These are phyloP conservation scores for Tortrix viridana DNA, from an alignment of 2,888 invertebrate genomes.

Conservation along the genomic window DNA sequence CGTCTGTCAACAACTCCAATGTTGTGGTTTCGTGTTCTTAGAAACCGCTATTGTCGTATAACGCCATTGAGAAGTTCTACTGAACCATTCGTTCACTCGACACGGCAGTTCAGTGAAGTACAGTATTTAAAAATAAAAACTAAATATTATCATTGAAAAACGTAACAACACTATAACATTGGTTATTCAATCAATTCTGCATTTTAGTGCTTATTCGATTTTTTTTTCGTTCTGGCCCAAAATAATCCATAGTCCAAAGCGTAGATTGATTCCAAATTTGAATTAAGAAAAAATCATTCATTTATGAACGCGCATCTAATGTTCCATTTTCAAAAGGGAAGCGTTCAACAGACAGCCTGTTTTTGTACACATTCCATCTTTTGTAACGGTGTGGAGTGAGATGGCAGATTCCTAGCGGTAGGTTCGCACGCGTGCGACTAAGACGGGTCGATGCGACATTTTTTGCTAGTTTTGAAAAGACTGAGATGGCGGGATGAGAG, in stretches of 20 bases:
- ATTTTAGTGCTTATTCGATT: too few species aligned
- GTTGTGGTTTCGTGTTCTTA: background rate
- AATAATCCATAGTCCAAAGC: background rate
- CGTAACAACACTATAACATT: background rate
- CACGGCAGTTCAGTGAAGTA: background rate
- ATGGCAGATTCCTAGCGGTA: slow-evolving; percentile 35
- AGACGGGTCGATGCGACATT: slow-evolving; percentile 47
- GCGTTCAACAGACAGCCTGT: slow-evolving; percentile 48
- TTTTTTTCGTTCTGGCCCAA: slow-evolving; percentile 12
- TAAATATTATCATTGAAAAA: background rate
- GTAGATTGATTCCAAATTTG: slow-evolving; percentile 26
- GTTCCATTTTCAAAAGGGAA: slow-evolving; percentile 61
- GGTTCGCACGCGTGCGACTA: slow-evolving; percentile 41
- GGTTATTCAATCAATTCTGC: background rate
- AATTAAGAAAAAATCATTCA: slow-evolving; percentile 47
- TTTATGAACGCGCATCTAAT: slow-evolving; percentile 48
- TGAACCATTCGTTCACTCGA: background rate
- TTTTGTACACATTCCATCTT: slow-evolving; percentile 70
- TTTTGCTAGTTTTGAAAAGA: slow-evolving; percentile 51
- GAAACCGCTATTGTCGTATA: background rate
- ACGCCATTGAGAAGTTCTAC: background rate
- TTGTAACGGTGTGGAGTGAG: slow-evolving; percentile 60
- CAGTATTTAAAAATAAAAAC: background rate
- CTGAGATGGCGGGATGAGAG: slow-evolving; percentile 27
- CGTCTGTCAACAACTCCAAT: background rate